Percentiles rank a stretch among this genome's conserved stretches.
Conservation (phyloP, 1,140 invertebrate genomes). For the Coboldia fuscipes region DNA sequence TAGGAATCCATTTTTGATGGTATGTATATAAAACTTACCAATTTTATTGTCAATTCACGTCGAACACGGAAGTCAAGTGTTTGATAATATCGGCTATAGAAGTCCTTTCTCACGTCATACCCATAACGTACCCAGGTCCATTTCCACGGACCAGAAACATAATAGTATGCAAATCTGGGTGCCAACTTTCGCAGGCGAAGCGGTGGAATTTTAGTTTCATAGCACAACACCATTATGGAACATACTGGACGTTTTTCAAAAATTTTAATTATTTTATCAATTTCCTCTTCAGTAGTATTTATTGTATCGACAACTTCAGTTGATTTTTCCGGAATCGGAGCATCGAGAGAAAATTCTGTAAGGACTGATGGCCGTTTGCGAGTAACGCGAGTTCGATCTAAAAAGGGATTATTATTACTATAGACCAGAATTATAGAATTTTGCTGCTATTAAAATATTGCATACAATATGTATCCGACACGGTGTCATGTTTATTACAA, state of each 20-base stretch:
- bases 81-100: conserved; percentile 59
- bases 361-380: too few species aligned
- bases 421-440: too few species aligned
- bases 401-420: too few species aligned
- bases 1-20: too few species aligned
- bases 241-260: conserved; percentile 69
- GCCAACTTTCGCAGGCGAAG: conserved; percentile 56
- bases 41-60: too few species aligned
- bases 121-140: conserved; percentile 65
- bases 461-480: not conserved
- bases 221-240: conserved; percentile 53
- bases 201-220: conserved; percentile 33
- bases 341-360: too few species aligned
- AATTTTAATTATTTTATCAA: conserved; percentile 19
- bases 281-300: conserved; percentile 19
- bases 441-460: conserved; percentile 14
- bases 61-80: conserved; percentile 64
- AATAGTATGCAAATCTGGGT: conserved; percentile 65
- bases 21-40: too few species aligned
- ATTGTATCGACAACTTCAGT: conserved; percentile 20
- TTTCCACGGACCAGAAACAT: conserved; percentile 70
- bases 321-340: conserved; percentile 13
- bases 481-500: conserved; percentile 11
- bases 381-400: too few species aligned
- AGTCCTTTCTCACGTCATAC: conserved; percentile 67